A percentile compares a stretch with the other conserved stretches of the same genome.
Evolutionary conservation across 2,888 invertebrate genomes (phyloP).

Genomic region (Andrena camellia): DNA sequence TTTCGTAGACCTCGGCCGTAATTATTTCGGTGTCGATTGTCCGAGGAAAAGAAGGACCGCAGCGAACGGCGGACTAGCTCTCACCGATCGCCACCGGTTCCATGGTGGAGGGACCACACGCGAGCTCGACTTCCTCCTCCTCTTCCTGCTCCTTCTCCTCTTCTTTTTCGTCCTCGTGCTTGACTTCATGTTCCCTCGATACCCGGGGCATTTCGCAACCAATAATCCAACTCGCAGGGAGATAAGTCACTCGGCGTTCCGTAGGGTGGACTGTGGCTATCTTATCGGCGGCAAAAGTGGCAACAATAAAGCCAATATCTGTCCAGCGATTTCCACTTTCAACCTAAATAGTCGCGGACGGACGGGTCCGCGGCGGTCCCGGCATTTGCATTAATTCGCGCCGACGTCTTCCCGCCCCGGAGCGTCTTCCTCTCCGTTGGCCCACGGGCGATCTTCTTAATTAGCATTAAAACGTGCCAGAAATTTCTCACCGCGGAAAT

Average conservation of each 20-base stretch:
- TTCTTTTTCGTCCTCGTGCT: conserved; percentile 41
- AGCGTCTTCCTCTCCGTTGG: neutral
- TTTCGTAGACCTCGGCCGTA: neutral
- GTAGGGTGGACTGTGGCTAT: conserved; percentile 27
- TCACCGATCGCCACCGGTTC: conserved; percentile 55
- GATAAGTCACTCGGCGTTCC: conserved; percentile 49
- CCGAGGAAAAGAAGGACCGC: conserved; percentile 21
- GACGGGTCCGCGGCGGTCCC: conserved; percentile 6
- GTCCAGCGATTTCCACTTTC: conserved; percentile 18
- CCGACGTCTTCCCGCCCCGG: conserved; percentile 29
- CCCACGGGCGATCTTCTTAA: conserved; percentile 43
- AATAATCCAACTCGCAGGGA: conserved; percentile 56
- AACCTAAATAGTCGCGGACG: neutral
- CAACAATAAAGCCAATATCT: conserved; percentile 48
- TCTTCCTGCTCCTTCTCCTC: conserved; percentile 8
- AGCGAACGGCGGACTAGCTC: conserved; percentile 55
- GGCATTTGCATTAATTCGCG: conserved; percentile 53
- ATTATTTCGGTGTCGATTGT: neutral
- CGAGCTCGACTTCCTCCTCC: conserved; percentile 53
- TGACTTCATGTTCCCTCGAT: conserved; percentile 43
- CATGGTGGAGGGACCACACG: conserved; percentile 65
- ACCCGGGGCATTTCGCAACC: conserved; percentile 52
- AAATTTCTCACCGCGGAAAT: conserved; percentile 50
- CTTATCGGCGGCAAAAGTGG: conserved; percentile 52
- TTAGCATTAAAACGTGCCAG: conserved; percentile 59